These are phyloP conservation scores for Eretmochelys imbricata DNA, from an alignment of 2,113 vertebrate genomes.

Conservation along the genomic window DNA sequence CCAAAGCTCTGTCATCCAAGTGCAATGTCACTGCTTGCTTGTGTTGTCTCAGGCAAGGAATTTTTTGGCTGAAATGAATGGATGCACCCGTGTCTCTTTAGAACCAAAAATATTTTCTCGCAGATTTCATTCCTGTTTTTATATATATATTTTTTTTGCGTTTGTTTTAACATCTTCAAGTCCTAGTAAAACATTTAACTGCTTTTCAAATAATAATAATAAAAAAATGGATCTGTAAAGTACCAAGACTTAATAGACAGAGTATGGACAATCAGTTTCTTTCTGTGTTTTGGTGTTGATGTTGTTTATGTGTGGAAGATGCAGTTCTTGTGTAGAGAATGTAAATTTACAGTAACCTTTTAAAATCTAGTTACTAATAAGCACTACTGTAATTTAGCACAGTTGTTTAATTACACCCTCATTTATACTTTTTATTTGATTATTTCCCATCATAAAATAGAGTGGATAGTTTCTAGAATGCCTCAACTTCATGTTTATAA, in stretches of 20 bases:
- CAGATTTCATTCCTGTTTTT: constrained; percentile 99
- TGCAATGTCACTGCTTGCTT: constrained; percentile 97
- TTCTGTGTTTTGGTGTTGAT: constrained; percentile 98
- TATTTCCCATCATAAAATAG: constrained; percentile 86
- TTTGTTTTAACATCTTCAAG: constrained; percentile 83
- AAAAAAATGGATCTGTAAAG: constrained; percentile 93
- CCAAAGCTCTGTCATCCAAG: constrained; percentile 98
- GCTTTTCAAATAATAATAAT: constrained; percentile 82
- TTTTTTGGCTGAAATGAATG: constrained; percentile 96
- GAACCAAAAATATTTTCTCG: constrained; percentile 99
- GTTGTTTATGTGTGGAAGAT: constrained; percentile 99
- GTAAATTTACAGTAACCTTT: constrained; percentile 99
- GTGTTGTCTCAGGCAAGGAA: constrained; percentile 95
- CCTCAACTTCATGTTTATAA: constrained; percentile 86
- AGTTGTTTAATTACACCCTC: constrained; percentile 92
- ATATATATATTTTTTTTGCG: constrained; percentile 91
- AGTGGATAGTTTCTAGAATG: constrained; percentile 87
- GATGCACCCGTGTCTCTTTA: constrained; percentile 97
- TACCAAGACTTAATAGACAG: constrained; percentile 94
- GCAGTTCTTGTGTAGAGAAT: constrained; percentile 99
- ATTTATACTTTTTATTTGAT: constrained; percentile 89
- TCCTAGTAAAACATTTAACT: constrained; percentile 83
- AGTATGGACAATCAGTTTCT: constrained; percentile 99
- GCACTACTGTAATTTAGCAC: constrained; percentile 99
- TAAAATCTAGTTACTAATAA: constrained; percentile 99